Base-by-base conservation (phyloP, 1,140 invertebrate species). In the Scaptomyza graminum region DNA sequence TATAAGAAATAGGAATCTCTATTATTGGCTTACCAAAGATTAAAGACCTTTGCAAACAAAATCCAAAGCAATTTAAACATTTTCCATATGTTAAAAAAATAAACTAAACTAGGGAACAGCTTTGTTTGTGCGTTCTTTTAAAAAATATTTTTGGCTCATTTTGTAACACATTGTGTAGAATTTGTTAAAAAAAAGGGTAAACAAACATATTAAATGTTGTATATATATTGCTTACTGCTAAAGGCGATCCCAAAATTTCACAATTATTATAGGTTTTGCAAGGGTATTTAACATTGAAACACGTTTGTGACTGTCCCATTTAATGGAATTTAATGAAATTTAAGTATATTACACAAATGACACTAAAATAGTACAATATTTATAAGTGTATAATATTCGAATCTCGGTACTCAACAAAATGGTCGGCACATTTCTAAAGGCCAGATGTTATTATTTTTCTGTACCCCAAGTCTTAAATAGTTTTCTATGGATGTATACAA, bases 291-390 rank as follows among this genome's bases (percentile, higher is more conserved):
- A 25, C 13, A 28, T 22, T 11, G 37, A n/a, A 41, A 15, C 7
- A 11, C 25, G 34, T 34, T 62, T 69, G 50, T 69, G 59, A 63
- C 66, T 49, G 66, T 70, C 51, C 68, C 68, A 71, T 71, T 46
- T 2, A 71, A 71, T 71, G 61, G 68, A 65, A 46, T 57, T 51
- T 22, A 7, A 41, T 43, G 41, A 63, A 28, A 25, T 49, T 50
- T 15, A 51, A 2, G 37, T 44, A 39, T 16, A 55, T 49, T 34
- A 3, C 4, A 28, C 28, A 34, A 31, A 39, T 31, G 34, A 31
- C 31, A 59, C 34, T 2, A 41, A 46, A 18, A 12, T 25, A 54
- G 61, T 54, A 34, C 55, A 68, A 52, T 8, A 37, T 37, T 52
- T 16, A 34, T 52, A 31, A 31, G 8, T 43, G 41, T 50, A 56